phyloP scores from a whole-genome alignment of 2,888 invertebrate species.

The Drosophila mimica region DNA sequence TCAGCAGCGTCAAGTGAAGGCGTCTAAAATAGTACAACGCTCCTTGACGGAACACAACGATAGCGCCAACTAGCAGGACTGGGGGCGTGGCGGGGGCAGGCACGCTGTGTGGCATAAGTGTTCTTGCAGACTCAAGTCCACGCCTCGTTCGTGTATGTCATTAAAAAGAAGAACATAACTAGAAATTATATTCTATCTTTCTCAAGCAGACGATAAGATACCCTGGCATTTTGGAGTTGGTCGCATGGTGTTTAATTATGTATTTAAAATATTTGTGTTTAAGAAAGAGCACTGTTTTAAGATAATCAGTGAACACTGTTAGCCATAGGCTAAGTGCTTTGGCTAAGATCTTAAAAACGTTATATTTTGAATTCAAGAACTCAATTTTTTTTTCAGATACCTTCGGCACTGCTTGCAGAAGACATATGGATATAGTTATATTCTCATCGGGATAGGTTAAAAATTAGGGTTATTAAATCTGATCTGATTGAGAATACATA shows the following conservation, averaged over 20 bases:
- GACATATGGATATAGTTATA: not conserved
- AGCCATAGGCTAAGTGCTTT: not conserved
- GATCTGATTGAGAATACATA: not conserved
- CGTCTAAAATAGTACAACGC: conserved; percentile 65
- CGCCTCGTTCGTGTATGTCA: conserved; percentile 63
- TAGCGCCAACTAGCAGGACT: conserved; percentile 48
- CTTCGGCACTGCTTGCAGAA: not conserved
- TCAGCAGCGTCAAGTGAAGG: conserved; percentile 60
- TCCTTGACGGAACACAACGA: conserved; percentile 51
- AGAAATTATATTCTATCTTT: not conserved
- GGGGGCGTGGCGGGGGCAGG: not conserved
- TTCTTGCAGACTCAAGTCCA: conserved; percentile 33
- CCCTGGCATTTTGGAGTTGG: not conserved
- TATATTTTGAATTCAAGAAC: not conserved
- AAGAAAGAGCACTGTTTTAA: not conserved
- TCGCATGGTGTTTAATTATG: not conserved
- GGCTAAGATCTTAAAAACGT: too few relatives aligned
- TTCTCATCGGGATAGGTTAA: not conserved
- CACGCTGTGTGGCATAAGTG: conserved; percentile 26
- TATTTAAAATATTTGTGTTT: not conserved
- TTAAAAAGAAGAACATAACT: conserved; percentile 53
- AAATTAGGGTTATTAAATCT: not conserved
- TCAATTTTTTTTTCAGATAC: not conserved
- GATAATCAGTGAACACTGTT: not conserved
- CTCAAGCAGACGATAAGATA: not conserved